Conservation (phyloP, 92 coral and sea anemone genomes). For the Heteractis magnifica region DNA sequence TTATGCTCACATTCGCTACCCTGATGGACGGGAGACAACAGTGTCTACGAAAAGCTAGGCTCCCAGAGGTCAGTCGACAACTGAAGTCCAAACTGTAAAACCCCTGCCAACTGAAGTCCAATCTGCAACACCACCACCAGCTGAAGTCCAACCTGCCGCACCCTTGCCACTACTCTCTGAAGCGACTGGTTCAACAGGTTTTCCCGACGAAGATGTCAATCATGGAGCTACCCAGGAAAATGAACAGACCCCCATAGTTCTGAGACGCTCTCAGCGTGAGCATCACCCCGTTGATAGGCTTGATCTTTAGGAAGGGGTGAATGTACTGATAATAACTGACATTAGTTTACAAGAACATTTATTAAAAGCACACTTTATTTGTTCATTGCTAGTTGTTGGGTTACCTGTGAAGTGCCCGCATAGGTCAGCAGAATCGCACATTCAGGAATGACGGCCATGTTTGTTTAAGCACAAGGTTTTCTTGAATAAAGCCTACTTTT, state of each 20-base stretch:
- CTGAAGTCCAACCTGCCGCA: not conserved
- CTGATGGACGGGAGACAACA: not conserved
- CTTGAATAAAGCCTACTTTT: too few species aligned
- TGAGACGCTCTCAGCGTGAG: not conserved
- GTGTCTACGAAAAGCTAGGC: not conserved
- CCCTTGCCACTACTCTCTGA: not conserved
- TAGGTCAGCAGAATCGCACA: too few species aligned
- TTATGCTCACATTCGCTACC: conserved; percentile 1
- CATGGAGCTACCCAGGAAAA: not conserved
- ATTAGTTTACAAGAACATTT: not conserved
- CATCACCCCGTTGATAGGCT: conserved; percentile 4
- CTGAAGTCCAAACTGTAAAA: not conserved
- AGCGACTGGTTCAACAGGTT: not conserved
- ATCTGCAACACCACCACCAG: not conserved
- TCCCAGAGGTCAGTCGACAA: not conserved
- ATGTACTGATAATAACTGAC: not conserved
- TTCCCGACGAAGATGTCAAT: not conserved
- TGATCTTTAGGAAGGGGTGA: conserved; percentile 2
- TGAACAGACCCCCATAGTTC: not conserved
- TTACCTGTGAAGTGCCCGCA: not conserved
- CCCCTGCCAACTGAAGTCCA: not conserved
- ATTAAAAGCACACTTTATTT: not conserved
- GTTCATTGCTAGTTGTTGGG: too few species aligned
- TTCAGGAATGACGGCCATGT: too few species aligned
- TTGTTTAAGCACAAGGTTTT: too few species aligned